Percentiles rank a stretch among this genome's conserved stretches.
These are phyloP conservation scores for Deroplatys truncata DNA, from an alignment of 2,888 invertebrate species.

Conservation along the genomic window DNA sequence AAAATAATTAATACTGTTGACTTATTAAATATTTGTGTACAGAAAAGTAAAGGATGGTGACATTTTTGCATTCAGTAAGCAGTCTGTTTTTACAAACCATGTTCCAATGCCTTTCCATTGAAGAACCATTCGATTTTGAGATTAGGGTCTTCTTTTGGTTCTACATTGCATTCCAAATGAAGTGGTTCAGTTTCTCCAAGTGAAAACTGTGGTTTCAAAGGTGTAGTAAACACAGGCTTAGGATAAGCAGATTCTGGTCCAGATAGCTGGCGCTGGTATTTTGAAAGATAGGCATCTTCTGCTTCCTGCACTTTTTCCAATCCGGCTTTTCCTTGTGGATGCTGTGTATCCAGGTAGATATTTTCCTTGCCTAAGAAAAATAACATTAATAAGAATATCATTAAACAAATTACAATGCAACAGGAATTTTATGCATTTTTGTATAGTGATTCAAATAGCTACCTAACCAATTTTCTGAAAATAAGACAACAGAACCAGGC, in stretches of 20 bases:
- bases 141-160: constrained; percentile 89
- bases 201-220: constrained; percentile 74
- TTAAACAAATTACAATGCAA: background rate
- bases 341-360: constrained; percentile 85
- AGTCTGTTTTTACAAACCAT: constrained; percentile 49
- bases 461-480: too few relatives aligned
- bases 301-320: constrained; percentile 85
- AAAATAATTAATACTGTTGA: background rate
- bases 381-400: too few relatives aligned
- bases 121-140: constrained; percentile 92
- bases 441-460: too few relatives aligned
- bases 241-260: constrained; percentile 74
- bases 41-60: background rate
- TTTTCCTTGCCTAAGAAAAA: constrained; percentile 43
- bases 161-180: constrained; percentile 91
- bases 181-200: constrained; percentile 78
- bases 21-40: background rate
- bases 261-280: constrained; percentile 63
- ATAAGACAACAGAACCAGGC: too few relatives aligned
- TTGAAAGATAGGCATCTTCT: constrained; percentile 73
- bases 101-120: constrained; percentile 81
- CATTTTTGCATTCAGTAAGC: background rate
- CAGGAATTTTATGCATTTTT: too few relatives aligned
- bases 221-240: constrained; percentile 82
- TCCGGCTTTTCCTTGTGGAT: constrained; percentile 90